phyloP scores from a whole-genome alignment of 2,113 vertebrate genomes.

The Marcusenius ussheri region DNA sequence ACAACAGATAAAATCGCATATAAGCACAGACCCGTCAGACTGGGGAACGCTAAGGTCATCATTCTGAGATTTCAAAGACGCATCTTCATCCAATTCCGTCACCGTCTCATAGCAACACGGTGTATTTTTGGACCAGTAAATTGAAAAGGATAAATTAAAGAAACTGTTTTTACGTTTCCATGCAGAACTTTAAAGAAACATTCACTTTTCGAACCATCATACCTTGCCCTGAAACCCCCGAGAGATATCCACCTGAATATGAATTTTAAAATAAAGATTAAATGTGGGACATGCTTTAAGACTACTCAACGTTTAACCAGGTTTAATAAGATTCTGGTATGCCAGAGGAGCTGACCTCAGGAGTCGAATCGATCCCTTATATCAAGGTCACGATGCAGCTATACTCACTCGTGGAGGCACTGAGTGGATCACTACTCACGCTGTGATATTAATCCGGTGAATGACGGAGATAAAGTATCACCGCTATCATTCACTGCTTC shows the following conservation, averaged over 20 bases:
- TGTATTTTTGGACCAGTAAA: neutral
- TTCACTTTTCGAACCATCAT: neutral
- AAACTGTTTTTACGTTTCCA: neutral
- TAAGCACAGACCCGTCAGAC: neutral
- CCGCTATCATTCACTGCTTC: neutral
- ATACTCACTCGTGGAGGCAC: neutral
- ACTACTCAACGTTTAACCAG: neutral
- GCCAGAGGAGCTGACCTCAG: neutral
- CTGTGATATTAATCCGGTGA: neutral
- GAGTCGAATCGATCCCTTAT: neutral
- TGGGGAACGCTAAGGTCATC: neutral
- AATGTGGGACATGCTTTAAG: neutral
- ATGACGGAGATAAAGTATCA: neutral
- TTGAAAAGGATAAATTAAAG: neutral
- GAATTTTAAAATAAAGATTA: neutral
- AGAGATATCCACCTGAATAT: neutral
- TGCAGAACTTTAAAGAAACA: neutral
- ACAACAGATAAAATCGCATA: neutral
- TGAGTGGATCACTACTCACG: neutral
- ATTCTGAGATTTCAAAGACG: neutral
- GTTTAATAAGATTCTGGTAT: neutral
- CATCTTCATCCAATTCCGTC: neutral
- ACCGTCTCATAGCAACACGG: neutral
- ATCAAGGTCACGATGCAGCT: neutral
- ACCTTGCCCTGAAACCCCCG: neutral